phyloP scores from a whole-genome alignment of 2,797 vertebrate species.

The Thripadectes ignobilis region DNA sequence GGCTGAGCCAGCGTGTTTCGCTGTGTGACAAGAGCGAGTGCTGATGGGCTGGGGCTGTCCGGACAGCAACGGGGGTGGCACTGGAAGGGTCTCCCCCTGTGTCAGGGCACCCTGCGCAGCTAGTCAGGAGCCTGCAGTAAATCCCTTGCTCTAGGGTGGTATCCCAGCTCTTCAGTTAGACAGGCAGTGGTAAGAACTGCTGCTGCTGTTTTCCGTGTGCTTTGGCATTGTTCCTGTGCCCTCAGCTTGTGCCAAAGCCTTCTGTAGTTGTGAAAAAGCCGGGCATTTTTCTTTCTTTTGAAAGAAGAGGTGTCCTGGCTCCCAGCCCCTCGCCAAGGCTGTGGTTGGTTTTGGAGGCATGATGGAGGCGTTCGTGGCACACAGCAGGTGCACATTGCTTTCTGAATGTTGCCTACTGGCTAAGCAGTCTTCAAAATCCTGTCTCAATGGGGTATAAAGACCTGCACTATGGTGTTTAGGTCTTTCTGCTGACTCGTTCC shows the following conservation, averaged over 20 bases:
- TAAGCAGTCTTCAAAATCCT: background rate
- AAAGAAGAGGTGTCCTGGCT: conserved; percentile 40
- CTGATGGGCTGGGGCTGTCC: background rate
- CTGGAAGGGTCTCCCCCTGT: background rate
- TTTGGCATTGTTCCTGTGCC: conserved; percentile 62
- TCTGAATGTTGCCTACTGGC: background rate
- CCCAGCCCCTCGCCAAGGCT: background rate
- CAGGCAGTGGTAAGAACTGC: conserved; percentile 11
- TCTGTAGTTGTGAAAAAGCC: conserved; percentile 31
- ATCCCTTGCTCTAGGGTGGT: background rate
- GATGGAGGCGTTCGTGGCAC: background rate
- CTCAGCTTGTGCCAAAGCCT: conserved; percentile 32
- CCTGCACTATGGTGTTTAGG: background rate
- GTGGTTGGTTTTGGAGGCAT: background rate
- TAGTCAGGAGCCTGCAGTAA: background rate
- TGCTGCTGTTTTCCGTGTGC: conserved; percentile 47
- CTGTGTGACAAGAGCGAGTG: accelerated
- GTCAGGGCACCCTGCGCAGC: background rate
- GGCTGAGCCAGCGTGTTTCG: background rate
- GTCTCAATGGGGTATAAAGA: background rate
- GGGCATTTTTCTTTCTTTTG: conserved; percentile 38
- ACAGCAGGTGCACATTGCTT: background rate
- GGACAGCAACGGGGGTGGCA: background rate
- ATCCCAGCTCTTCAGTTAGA: background rate
- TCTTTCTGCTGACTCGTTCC: background rate